These are phyloP conservation scores for Lordiphosa collinella DNA, from an alignment of 1,140 invertebrate species.

Conservation along the genomic window DNA sequence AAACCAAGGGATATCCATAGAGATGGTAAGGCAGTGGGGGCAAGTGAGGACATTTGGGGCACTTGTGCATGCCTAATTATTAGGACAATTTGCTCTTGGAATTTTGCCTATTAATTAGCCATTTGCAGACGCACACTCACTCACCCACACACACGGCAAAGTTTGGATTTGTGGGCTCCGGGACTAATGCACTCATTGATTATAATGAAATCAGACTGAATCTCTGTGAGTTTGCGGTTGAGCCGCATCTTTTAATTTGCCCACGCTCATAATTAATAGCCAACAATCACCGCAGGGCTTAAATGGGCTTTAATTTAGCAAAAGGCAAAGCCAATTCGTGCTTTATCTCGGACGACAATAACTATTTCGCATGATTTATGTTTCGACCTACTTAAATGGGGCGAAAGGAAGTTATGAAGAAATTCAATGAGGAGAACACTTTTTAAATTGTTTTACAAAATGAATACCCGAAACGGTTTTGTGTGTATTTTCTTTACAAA, in stretches of 20 bases:
- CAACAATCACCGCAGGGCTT: constrained; percentile 35
- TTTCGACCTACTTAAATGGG: constrained; percentile 19
- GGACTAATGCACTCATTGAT: constrained; percentile 72
- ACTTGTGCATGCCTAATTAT: constrained; percentile 77
- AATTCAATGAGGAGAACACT: no score
- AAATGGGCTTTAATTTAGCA: constrained; percentile 34
- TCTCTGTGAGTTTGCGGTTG: constrained; percentile 9
- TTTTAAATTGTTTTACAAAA: no score
- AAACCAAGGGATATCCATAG: constrained; percentile 19
- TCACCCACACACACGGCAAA: constrained; percentile 25
- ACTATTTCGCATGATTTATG: constrained; percentile 48
- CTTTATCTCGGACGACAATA: constrained; percentile 12
- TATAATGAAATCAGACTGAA: constrained; percentile 69
- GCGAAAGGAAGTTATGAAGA: not conserved
- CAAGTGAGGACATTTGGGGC: constrained; percentile 35
- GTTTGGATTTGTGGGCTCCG: constrained; percentile 53
- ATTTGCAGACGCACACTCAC: constrained; percentile 43
- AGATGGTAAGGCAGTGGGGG: not conserved
- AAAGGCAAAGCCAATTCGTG: not conserved
- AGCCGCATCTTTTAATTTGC: constrained; percentile 60
- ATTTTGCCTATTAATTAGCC: constrained; percentile 74
- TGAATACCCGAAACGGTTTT: no score
- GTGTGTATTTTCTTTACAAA: no score
- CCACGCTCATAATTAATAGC: constrained; percentile 66
- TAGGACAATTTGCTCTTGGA: constrained; percentile 68